Evolutionary conservation across 37 sponge, comb jelly and placozoan genomes (phyloP).

Genomic region (Spongia lamella): DNA sequence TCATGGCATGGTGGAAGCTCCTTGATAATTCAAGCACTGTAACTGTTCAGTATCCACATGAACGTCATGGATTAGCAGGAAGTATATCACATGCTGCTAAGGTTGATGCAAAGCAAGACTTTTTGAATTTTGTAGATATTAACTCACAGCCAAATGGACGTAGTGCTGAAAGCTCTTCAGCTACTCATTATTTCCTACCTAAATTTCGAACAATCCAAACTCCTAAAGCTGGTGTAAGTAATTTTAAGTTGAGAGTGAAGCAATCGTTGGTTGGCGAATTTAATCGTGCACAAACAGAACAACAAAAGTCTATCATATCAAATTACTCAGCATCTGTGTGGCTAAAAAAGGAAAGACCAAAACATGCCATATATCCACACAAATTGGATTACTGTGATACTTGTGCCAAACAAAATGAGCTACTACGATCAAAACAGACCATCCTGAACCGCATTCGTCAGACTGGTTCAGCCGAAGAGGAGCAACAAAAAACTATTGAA

Average conservation of each 20-base stretch:
- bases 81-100: slow-evolving; percentile 14
- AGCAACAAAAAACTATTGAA: slow-evolving; percentile 3
- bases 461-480: slow-evolving; percentile 29
- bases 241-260: slow-evolving; percentile 7
- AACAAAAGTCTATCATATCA: slow-evolving; percentile 6
- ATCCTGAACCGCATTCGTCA: slow-evolving; percentile 23
- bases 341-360: slow-evolving; percentile 28
- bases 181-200: slow-evolving; percentile 40
- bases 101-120: slow-evolving; percentile 2
- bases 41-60: slow-evolving; percentile 26
- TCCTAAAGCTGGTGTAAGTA: slow-evolving; percentile 16
- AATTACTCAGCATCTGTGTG: slow-evolving; percentile 15
- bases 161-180: slow-evolving; percentile 4
- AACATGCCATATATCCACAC: slow-evolving; percentile 39
- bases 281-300: slow-evolving; percentile 15
- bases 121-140: slow-evolving; percentile 9
- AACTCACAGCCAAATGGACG: slow-evolving; percentile 45
- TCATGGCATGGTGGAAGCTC: slow-evolving; percentile 14
- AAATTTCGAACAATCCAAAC: slow-evolving; percentile 20
- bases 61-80: slow-evolving; percentile 26
- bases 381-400: slow-evolving; percentile 46
- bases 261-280: slow-evolving; percentile 24
- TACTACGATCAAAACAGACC: no score
- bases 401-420: no score
- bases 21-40: slow-evolving; percentile 24